A percentile compares a stretch with the other conserved stretches of the same genome.
phyloP scores from a whole-genome alignment of 2,113 vertebrate species.

The Acrocephalus kingi region DNA sequence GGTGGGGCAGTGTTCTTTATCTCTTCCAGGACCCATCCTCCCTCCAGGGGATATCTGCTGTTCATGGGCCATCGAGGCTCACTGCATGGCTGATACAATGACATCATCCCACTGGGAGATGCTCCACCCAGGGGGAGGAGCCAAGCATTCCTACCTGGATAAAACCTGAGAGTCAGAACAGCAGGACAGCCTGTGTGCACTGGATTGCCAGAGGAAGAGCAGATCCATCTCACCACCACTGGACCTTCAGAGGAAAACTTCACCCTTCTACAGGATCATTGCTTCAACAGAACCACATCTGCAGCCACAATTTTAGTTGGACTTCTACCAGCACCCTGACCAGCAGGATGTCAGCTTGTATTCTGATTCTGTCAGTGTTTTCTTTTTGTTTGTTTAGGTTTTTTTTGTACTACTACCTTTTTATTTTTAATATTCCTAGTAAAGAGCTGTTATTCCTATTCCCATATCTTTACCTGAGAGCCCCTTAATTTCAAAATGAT shows the following conservation, averaged over 20 bases:
- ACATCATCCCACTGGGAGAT: background rate
- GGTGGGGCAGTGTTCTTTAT: background rate
- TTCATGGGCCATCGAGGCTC: background rate
- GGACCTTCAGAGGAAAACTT: background rate
- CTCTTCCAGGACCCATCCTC: background rate
- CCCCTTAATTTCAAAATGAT: background rate
- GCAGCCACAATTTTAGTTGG: too few relatives aligned
- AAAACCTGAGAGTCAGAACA: background rate
- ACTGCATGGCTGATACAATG: background rate
- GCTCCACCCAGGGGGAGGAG: background rate
- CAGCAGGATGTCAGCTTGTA: background rate
- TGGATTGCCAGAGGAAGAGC: background rate
- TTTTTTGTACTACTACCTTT: background rate
- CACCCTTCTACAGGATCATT: background rate
- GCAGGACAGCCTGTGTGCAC: background rate
- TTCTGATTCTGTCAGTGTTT: background rate
- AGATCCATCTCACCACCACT: background rate
- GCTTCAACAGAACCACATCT: background rate
- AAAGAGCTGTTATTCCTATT: background rate
- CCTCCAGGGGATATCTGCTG: background rate
- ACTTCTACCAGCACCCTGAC: background rate
- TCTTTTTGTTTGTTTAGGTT: background rate
- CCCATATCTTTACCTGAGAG: background rate
- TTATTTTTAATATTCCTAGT: background rate
- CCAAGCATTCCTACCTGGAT: background rate